Conservation (phyloP, 2,888 invertebrate genomes). For the Netelia virgata region DNA sequence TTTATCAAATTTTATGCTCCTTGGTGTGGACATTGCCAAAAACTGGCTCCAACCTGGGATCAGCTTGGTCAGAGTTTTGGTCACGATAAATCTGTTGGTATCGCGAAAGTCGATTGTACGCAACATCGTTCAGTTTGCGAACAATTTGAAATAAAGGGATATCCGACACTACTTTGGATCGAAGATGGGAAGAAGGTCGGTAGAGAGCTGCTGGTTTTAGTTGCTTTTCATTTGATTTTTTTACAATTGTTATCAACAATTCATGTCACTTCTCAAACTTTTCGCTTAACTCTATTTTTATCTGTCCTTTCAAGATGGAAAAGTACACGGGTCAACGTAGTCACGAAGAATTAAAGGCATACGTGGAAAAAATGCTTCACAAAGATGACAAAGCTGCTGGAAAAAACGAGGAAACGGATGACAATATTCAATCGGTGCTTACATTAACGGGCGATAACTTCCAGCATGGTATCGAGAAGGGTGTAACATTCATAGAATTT, state of each 20-base stretch:
- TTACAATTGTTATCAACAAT: not conserved
- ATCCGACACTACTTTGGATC: constrained; percentile 95
- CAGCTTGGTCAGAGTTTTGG: constrained; percentile 90
- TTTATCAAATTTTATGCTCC: constrained; percentile 97
- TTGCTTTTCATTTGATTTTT: not conserved
- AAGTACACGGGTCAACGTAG: constrained; percentile 90
- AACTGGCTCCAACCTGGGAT: constrained; percentile 94
- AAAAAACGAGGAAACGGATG: constrained; percentile 77
- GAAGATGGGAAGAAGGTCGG: constrained; percentile 93
- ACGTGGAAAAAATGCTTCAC: constrained; percentile 90
- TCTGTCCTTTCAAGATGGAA: constrained; percentile 87
- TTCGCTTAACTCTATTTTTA: not conserved
- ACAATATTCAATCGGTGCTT: constrained; percentile 86
- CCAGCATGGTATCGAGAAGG: constrained; percentile 89
- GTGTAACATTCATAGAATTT: constrained; percentile 93
- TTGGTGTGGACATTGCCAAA: constrained; percentile 96
- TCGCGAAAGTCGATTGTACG: constrained; percentile 95
- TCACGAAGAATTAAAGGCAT: constrained; percentile 89
- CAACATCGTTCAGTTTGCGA: constrained; percentile 91
- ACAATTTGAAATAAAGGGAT: constrained; percentile 93
- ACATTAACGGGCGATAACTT: constrained; percentile 91
- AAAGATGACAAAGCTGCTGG: constrained; percentile 81
- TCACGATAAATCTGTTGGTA: constrained; percentile 89
- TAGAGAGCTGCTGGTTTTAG: constrained; percentile 1
- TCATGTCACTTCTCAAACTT: not conserved